Evolutionary conservation across 2,888 invertebrate species (phyloP), one percentile per base, ranked within the genome.

Genomic region (Campoplex nolae): DNA sequence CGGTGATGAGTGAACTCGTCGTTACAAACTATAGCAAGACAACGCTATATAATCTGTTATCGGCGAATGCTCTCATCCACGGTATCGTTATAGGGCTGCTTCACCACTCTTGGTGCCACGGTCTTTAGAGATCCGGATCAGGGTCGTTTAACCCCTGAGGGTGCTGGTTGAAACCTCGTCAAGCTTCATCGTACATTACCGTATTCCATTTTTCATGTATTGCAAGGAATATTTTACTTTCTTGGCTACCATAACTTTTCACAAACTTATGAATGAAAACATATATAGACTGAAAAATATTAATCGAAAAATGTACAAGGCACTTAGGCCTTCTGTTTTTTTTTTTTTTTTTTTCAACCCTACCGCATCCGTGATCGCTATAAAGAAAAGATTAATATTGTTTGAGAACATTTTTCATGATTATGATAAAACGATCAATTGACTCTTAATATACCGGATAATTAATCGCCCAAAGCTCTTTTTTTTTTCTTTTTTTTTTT

Each of bases 61-160:
- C 82, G 85, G 84, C 75, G 81, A 87, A 82, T 74, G 84, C 68
- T 84, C 78, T 84, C 78, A 78, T 67, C 86, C 70, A 73, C 84
- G 74, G 75, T 81, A 82, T 82, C 77, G 81, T 78, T 79, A 68
- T 75, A 75, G 70, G 35, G 56, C 70, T 68, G 62, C 58, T 42
- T 74, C 74, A 68, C 77, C 74, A 81, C 84, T 74, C 67, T 74
- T 67, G 82, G 70, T 74, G 58, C 73, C 77, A 78, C 86, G 81
- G 80, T 87, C 81, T 84, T 84, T 82, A 76, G 70, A 87, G 78
- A 87, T 84, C 71, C 87, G 82, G 87, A 84, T 87, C 87, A 87
- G 82, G 87, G 84, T 84, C 87, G 87, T 79, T 87, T 83, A 83
- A 84, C 84, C 70, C 74, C 54, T 23, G 23, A 67, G 78, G 73